Evolutionary conservation across 2,113 vertebrate genomes (phyloP).

Genomic region (Pristiophorus japonicus): DNA sequence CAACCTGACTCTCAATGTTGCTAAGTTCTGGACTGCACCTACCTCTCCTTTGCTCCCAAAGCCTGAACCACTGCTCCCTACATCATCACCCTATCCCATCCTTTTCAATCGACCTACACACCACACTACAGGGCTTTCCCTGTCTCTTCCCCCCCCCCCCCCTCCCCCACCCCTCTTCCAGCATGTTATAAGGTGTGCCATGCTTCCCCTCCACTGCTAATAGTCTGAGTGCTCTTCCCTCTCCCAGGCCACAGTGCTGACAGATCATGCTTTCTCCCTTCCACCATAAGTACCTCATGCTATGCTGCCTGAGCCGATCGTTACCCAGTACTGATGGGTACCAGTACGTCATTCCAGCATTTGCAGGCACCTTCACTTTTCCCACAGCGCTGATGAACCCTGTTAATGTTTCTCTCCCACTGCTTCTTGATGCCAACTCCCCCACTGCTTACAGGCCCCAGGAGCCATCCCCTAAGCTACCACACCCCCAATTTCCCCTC

Average conservation of each 20-base stretch:
- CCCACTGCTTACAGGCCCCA: background rate
- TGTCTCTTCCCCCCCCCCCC: no score
- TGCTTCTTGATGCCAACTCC: background rate
- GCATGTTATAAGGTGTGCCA: background rate
- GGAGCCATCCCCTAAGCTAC: background rate
- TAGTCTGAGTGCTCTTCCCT: background rate
- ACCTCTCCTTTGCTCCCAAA: no score
- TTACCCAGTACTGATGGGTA: background rate
- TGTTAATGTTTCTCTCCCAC: background rate
- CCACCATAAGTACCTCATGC: background rate
- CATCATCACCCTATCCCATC: background rate
- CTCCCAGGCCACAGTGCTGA: background rate
- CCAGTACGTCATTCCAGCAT: no score
- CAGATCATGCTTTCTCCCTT: background rate
- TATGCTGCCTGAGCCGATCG: background rate
- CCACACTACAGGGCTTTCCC: background rate
- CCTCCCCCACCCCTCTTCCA: background rate
- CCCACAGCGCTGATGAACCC: background rate
- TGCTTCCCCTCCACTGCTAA: background rate
- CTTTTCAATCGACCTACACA: background rate
- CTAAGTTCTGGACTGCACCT: no score
- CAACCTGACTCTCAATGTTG: no score
- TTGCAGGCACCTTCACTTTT: background rate
- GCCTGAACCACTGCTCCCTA: background rate
- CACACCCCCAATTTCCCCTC: background rate